A percentile compares a stretch with the other conserved stretches of the same genome.
phyloP scores from a whole-genome alignment of 2,888 invertebrate species.

The Orthosia gracilis region DNA sequence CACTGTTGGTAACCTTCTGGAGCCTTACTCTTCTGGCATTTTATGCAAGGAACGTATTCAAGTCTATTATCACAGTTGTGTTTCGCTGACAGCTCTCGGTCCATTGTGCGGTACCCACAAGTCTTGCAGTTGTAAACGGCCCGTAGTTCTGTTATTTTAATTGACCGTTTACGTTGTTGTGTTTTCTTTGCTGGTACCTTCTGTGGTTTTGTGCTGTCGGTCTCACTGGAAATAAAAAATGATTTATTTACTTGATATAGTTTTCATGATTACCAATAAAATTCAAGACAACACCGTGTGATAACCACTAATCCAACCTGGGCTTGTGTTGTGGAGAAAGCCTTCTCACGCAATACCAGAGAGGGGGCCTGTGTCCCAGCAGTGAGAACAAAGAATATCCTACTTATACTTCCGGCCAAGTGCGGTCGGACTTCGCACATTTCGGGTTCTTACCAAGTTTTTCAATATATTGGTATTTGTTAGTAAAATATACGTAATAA shows the following conservation, averaged over 20 bases:
- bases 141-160: conserved; percentile 57
- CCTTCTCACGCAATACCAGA: no score
- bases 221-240: conserved; percentile 20
- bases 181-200: not conserved
- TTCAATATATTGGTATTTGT: no score
- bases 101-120: conserved; percentile 57
- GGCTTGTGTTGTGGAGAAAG: no score
- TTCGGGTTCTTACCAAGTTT: no score
- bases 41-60: conserved; percentile 8
- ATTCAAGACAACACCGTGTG: no score
- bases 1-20: conserved; percentile 39
- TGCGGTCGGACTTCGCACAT: no score
- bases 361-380: no score
- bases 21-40: conserved; percentile 5
- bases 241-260: not conserved
- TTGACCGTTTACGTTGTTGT: not conserved
- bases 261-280: no score
- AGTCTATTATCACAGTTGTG: conserved; percentile 35
- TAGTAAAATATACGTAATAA: no score
- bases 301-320: no score
- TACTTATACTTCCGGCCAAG: no score
- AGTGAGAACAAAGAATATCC: no score
- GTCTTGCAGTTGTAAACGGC: conserved; percentile 57
- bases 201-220: not conserved
- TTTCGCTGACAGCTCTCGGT: conserved; percentile 7